Base-by-base conservation (phyloP, 1,140 invertebrate species). In the Streblospio benedicti region DNA sequence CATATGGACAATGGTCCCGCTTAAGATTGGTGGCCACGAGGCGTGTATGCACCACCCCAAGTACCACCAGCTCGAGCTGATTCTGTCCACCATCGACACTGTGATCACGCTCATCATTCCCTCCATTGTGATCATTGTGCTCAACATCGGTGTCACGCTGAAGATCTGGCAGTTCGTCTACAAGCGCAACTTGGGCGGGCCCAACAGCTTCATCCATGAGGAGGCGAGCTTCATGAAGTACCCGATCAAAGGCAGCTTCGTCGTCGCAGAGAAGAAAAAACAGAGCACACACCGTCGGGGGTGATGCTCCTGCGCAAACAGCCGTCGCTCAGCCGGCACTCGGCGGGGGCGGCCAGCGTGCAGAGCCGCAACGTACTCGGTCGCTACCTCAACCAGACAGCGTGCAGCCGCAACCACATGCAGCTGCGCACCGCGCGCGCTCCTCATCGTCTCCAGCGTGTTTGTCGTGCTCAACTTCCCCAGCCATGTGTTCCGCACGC, bases 31-130 rank as follows among this genome's bases (percentile, higher is more conserved):
- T 25, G 53, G 53, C 30, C 25, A 3, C 23, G 32, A 20, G 18
- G 30, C 43, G 31, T 56, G 53, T 23, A 31, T 30, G 31, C 53
- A 32, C 20, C 28, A 23, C 30, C 9, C 18, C 23, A 18, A 78
- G 6, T 81, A 80, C 61, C 62, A 76, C 31, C 74, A 80, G 44
- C 63, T 75, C 0, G 81, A 25, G n/a, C 30, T n/a, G 18, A 20
- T 56, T 38, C 18, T 83, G 77, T 73, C 76, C 52, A 74, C 81
- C 30, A 74, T 84, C 59, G 83, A 84, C 67, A 82, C 79, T 47
- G 70, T 83, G 28, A 72, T 79, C 0, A 83, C 82, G n/a, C 73
- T 84, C 1, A 75, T 83, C 23, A 68, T 78, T 1, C 83, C 83
- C 0, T 69, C 83, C 2, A 70, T 81, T 1, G 71, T 82, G 30